Base-by-base conservation (phyloP, 2,888 invertebrate genomes). In the Amphipoea lucens region DNA sequence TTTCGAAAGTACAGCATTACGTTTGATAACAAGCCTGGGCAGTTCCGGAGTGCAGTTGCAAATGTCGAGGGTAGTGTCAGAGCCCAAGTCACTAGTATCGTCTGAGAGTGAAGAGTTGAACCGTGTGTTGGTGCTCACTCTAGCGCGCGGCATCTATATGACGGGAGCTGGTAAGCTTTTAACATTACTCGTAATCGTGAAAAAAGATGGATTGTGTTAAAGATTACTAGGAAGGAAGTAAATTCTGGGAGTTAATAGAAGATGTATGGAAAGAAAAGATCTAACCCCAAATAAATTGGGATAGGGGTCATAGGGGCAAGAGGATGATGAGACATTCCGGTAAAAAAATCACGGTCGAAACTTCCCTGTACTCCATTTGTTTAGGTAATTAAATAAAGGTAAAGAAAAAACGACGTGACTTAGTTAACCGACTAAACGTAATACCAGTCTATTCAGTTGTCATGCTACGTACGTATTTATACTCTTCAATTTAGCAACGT, bases 91-190 rank as follows among this genome's bases (percentile, higher is more conserved):
- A 0, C 97, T 99, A 0, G 98, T 99, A 0, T 99, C 99, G 0
- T 98, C 98, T 0, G 99, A 99, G 95, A 99, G 99, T 3, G 99
- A 99, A 94, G 99, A 99, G 94, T 96, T 99, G 20, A 99, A 99
- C 94, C 97, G 99, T 78, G 99, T 99, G 0, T 96, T 99, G n/a
- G 99, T 99, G 1, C 97, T 99, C 40, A 99, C 99, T 0, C 96
- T 99, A 66, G 99, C 99, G 0, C 97, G 99, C 73, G 99, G 99
- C 0, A 99, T 99, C 96, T 99, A 99, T 93, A 98, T 99, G 83
- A 99, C 99, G 68, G 99, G 99, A 90, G 97, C 98, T 20, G 98
- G 98, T 97, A 89, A 89, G 92, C 7, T 36, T 68, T 69, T 60
- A 14, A 20, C 23, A 57, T 76, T 73, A 54, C 0, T 57, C 23